phyloP scores from a whole-genome alignment of 2,797 vertebrate species.

The Calcarius lapponicus region DNA sequence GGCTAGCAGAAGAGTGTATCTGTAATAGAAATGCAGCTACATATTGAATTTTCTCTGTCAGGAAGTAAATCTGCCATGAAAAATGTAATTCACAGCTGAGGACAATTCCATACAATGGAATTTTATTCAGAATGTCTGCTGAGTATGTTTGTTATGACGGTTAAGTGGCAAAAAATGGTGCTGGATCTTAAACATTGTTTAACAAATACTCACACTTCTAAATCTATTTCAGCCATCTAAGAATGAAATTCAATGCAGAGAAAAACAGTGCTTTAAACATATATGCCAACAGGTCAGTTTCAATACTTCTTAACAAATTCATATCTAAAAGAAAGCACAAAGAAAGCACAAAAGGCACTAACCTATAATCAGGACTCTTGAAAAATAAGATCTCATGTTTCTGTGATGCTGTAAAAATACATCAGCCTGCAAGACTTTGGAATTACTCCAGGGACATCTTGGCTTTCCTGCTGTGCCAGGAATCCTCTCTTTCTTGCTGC shows the following conservation, averaged over 20 bases:
- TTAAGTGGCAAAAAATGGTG: background rate
- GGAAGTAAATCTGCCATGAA: slow-evolving; percentile 16
- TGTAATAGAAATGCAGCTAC: slow-evolving; percentile 13
- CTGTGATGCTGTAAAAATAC: background rate
- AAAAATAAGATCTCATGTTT: slow-evolving; percentile 8
- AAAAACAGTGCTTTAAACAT: background rate
- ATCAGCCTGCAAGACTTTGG: background rate
- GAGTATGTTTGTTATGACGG: background rate
- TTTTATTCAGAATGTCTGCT: background rate
- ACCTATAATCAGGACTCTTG: background rate
- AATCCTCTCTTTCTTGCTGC: background rate
- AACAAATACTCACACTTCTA: background rate
- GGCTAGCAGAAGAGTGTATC: slow-evolving; percentile 41
- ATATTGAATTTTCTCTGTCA: slow-evolving; percentile 33
- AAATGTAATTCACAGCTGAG: background rate
- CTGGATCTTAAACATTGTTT: background rate
- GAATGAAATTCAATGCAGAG: background rate
- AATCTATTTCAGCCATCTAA: background rate
- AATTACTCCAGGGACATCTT: slow-evolving; percentile 14
- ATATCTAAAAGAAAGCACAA: background rate
- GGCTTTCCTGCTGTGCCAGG: background rate
- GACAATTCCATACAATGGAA: background rate
- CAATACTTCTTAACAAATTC: background rate
- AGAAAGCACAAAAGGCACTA: background rate
- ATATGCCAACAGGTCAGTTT: background rate